Conservation (phyloP, 1,140 invertebrate species). For the Vollenhovia emeryi region DNA sequence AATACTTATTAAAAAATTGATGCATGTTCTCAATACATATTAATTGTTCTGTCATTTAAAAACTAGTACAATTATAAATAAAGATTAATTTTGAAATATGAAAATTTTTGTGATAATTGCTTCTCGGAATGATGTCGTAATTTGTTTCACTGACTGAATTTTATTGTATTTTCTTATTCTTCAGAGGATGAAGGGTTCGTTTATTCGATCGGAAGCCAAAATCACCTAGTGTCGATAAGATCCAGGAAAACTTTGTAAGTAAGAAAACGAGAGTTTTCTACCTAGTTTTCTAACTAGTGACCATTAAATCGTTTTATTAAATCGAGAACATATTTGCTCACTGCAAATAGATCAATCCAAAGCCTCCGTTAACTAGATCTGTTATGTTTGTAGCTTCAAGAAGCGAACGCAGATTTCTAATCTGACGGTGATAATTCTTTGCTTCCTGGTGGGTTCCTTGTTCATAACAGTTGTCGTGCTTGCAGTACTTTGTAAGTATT, state of each 20-base stretch:
- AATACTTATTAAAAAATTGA: neutral
- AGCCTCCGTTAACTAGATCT: neutral
- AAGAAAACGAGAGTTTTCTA: neutral
- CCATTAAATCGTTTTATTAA: conserved; percentile 35
- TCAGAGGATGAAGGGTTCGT: conserved; percentile 69
- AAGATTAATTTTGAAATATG: neutral
- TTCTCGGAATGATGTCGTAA: neutral
- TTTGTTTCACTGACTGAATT: neutral
- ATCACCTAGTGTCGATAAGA: conserved; percentile 79
- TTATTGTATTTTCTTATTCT: conserved; percentile 11
- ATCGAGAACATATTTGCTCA: neutral
- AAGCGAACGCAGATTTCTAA: conserved; percentile 55
- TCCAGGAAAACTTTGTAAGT: conserved; percentile 79
- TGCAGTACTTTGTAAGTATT: conserved; percentile 77
- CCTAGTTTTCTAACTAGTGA: neutral
- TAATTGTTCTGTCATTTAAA: neutral
- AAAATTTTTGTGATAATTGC: neutral
- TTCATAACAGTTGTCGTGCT: conserved; percentile 66
- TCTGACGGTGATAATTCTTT: conserved; percentile 53
- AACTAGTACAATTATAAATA: neutral
- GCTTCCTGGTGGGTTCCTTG: conserved; percentile 60
- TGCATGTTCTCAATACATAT: neutral
- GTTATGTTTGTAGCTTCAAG: conserved; percentile 73
- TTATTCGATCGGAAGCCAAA: conserved; percentile 77
- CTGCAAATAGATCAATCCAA: neutral